Evolutionary conservation across 2,113 vertebrate species (phyloP).

Genomic region (Malurus melanocephalus): DNA sequence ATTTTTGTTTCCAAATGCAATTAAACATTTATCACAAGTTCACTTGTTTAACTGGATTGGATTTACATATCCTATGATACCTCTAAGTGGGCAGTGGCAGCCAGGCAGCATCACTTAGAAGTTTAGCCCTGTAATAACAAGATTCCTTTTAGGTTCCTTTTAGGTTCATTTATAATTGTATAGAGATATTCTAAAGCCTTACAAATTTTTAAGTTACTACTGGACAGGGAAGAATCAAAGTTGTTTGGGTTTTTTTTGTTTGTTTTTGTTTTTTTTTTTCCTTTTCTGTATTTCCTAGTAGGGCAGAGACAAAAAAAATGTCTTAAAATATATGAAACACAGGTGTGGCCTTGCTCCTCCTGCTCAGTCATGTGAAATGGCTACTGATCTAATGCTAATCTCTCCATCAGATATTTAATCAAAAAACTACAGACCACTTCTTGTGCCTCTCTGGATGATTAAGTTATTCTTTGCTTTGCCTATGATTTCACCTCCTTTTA

Average conservation of each 20-base stretch:
- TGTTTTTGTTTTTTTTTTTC: neutral
- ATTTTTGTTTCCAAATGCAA: neutral
- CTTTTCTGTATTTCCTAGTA: neutral
- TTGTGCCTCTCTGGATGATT: neutral
- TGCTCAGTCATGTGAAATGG: neutral
- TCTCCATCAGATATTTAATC: neutral
- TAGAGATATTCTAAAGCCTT: neutral
- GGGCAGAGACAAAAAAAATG: neutral
- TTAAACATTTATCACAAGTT: neutral
- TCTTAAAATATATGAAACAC: neutral
- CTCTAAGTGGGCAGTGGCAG: neutral
- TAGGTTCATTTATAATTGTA: neutral
- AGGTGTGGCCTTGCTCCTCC: neutral
- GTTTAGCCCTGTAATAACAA: neutral
- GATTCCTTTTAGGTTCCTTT: neutral
- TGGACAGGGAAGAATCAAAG: neutral
- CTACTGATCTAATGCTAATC: neutral
- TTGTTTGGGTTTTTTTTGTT: too few species aligned
- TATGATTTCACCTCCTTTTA: neutral
- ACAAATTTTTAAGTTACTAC: neutral
- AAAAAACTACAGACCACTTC: neutral
- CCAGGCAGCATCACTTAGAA: neutral
- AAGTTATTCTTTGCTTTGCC: neutral
- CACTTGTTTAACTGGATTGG: neutral
- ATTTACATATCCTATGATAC: neutral